These are phyloP conservation scores for Lepidotrigona ventralis DNA, from an alignment of 1,140 invertebrate genomes.

Conservation along the genomic window DNA sequence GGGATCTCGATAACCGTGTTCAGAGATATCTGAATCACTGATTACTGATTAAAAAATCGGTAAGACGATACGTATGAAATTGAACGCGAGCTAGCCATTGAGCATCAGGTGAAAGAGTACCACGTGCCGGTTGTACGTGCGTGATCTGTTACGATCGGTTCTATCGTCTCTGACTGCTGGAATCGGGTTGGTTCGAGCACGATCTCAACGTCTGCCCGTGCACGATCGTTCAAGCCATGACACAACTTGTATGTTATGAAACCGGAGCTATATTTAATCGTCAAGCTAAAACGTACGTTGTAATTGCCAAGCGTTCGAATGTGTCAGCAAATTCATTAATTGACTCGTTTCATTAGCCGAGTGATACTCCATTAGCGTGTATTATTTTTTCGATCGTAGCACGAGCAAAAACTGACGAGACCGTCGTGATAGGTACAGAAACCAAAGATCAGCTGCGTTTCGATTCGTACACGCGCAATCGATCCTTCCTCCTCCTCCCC, in stretches of 20 bases:
- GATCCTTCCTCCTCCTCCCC: not conserved
- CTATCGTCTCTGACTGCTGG: not conserved
- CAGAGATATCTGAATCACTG: not conserved
- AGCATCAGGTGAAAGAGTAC: not conserved
- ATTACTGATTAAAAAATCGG: not conserved
- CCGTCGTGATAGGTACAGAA: not conserved
- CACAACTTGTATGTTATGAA: constrained; percentile 29
- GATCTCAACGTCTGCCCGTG: not conserved
- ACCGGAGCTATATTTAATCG: constrained; percentile 42
- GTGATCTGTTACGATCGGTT: not conserved
- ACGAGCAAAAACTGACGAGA: not conserved
- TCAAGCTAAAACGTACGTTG: not conserved
- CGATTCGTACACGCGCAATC: not conserved
- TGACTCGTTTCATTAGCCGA: constrained; percentile 5
- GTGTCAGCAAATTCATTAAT: constrained; percentile 30
- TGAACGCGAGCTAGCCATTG: not conserved
- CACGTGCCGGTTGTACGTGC: not conserved
- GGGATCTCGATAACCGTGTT: not conserved
- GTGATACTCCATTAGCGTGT: not conserved
- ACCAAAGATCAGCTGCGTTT: not conserved
- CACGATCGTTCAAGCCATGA: not conserved
- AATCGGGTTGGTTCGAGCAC: not conserved
- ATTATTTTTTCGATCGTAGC: not conserved
- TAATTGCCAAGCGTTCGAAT: constrained; percentile 23
- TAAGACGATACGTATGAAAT: not conserved